Percentiles rank a stretch among this genome's conserved stretches.
Conservation (phyloP, 1,140 invertebrate species). For the Plodia interpunctella region DNA sequence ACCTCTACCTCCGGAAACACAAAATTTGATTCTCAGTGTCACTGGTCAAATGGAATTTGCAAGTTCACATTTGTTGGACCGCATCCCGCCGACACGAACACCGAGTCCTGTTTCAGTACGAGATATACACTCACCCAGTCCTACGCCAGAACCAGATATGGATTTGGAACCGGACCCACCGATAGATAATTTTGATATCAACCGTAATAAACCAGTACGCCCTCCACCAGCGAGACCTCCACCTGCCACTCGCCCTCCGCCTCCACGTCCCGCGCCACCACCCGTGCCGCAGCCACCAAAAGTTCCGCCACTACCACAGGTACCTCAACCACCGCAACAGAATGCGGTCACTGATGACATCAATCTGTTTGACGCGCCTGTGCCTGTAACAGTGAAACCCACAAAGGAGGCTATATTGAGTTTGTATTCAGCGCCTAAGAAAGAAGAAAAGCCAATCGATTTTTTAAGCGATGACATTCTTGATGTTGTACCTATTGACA, state of each 20-base stretch:
- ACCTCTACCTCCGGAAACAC: constrained; percentile 81
- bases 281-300: constrained; percentile 24
- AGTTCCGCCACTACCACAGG: constrained; percentile 19
- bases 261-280: constrained; percentile 46
- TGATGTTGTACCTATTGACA: constrained; percentile 46
- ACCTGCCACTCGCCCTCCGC: constrained; percentile 35
- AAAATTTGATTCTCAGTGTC: constrained; percentile 90
- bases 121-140: constrained; percentile 88
- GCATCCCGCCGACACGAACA: constrained; percentile 87
- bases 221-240: constrained; percentile 54
- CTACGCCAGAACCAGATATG: constrained; percentile 84
- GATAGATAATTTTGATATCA: constrained; percentile 47
- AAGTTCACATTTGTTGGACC: constrained; percentile 88
- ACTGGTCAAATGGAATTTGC: constrained; percentile 93
- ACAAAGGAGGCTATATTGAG: constrained; percentile 82
- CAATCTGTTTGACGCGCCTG: constrained; percentile 72
- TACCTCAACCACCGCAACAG: constrained; percentile 29
- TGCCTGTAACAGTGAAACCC: constrained; percentile 51
- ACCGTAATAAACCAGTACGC: constrained; percentile 61
- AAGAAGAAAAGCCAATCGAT: constrained; percentile 72
- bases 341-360: constrained; percentile 45
- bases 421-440: constrained; percentile 79
- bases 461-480: constrained; percentile 77
- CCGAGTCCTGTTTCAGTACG: constrained; percentile 89
- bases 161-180: constrained; percentile 29